These are phyloP conservation scores for Prolemur simus DNA, from an alignment of 2,113 vertebrate species.

Conservation along the genomic window DNA sequence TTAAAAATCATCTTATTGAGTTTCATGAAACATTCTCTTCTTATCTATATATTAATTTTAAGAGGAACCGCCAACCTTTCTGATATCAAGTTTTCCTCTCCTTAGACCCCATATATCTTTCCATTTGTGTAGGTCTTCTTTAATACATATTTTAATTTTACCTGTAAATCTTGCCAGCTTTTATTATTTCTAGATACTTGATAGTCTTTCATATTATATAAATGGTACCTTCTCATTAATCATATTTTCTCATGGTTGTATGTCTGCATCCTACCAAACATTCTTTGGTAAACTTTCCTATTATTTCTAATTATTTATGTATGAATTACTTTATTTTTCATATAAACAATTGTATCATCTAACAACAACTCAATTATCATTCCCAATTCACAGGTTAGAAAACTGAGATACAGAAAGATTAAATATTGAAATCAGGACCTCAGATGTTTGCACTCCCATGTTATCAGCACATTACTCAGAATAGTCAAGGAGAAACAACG, in stretches of 20 bases:
- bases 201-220: background rate
- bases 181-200: background rate
- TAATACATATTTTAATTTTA: background rate
- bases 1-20: background rate
- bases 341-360: background rate
- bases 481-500: background rate
- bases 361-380: background rate
- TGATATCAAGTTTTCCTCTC: background rate
- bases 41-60: background rate
- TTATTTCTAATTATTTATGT: background rate
- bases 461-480: background rate
- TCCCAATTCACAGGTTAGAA: background rate
- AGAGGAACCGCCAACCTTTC: background rate
- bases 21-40: background rate
- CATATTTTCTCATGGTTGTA: background rate
- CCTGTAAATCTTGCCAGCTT: background rate
- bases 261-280: background rate
- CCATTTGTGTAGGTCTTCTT: background rate
- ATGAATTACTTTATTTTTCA: background rate
- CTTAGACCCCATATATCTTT: background rate
- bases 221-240: background rate
- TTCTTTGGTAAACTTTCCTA: background rate
- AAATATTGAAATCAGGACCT: background rate
- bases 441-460: background rate
- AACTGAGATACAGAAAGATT: background rate